phyloP scores from a whole-genome alignment of 2,113 vertebrate genomes.

The Campylomormyrus numenius region DNA sequence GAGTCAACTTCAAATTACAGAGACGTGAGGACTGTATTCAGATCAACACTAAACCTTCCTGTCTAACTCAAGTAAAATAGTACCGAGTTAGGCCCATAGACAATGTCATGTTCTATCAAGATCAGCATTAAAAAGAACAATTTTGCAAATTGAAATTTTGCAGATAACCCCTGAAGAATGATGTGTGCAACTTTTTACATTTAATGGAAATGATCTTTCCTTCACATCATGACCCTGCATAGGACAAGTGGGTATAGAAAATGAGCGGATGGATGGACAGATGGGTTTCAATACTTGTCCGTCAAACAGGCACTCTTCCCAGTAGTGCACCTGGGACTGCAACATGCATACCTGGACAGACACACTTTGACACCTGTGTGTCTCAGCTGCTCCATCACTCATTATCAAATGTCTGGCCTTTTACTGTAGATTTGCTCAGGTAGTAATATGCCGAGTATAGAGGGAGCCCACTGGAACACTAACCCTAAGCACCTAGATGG shows the following conservation, averaged over 20 bases:
- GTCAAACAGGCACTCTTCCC: neutral
- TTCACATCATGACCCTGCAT: neutral
- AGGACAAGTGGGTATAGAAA: neutral
- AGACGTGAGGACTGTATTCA: neutral
- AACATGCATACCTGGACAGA: neutral
- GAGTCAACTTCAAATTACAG: neutral
- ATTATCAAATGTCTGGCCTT: neutral
- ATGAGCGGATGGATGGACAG: neutral
- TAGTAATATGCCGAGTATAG: neutral
- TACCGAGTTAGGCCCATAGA: neutral
- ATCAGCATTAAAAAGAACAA: neutral
- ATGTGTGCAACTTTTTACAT: neutral
- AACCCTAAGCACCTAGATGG: neutral
- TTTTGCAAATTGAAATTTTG: neutral
- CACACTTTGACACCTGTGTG: neutral
- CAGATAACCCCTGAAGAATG: neutral
- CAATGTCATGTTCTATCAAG: neutral
- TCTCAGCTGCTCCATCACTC: neutral
- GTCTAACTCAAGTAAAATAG: neutral
- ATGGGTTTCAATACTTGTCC: neutral
- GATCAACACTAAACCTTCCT: neutral
- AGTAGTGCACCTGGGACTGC: neutral
- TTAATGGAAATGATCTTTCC: neutral
- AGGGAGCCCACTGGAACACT: neutral
- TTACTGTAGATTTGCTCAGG: neutral